phyloP scores from a whole-genome alignment of 2,113 vertebrate genomes.

The Ailurus styani region DNA sequence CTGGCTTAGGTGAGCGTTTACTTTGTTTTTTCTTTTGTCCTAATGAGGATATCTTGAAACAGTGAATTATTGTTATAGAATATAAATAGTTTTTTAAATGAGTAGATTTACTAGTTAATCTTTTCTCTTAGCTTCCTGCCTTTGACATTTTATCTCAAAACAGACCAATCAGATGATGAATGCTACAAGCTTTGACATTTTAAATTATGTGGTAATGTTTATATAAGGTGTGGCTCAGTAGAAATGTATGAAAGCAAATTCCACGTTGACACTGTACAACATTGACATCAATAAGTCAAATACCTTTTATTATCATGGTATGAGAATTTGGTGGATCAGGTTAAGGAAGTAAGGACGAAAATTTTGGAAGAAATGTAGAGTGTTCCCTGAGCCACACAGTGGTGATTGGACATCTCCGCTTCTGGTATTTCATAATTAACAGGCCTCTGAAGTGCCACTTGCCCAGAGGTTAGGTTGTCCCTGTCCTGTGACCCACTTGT shows the following conservation, averaged over 20 bases:
- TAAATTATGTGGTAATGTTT: slow-evolving; percentile 50
- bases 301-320: background rate
- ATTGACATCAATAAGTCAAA: background rate
- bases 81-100: background rate
- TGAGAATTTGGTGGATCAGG: background rate
- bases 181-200: slow-evolving; percentile 18
- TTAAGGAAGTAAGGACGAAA: background rate
- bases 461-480: background rate
- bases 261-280: background rate
- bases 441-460: background rate
- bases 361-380: background rate
- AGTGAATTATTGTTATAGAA: slow-evolving; percentile 15
- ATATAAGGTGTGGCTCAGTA: slow-evolving; percentile 19
- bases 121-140: slow-evolving; percentile 9
- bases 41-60: slow-evolving; percentile 6
- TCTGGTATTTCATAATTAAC: background rate
- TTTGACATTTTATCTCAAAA: slow-evolving; percentile 53
- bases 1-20: background rate
- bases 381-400: background rate
- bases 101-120: slow-evolving; percentile 8
- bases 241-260: slow-evolving; percentile 26
- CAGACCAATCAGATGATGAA: background rate
- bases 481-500: background rate
- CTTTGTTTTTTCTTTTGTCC: background rate
- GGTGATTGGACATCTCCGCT: background rate